Percentiles rank a stretch among this genome's conserved stretches.
Evolutionary conservation across 2,113 vertebrate species (phyloP).

Genomic region (Sinocyclocheilus rhinocerous): DNA sequence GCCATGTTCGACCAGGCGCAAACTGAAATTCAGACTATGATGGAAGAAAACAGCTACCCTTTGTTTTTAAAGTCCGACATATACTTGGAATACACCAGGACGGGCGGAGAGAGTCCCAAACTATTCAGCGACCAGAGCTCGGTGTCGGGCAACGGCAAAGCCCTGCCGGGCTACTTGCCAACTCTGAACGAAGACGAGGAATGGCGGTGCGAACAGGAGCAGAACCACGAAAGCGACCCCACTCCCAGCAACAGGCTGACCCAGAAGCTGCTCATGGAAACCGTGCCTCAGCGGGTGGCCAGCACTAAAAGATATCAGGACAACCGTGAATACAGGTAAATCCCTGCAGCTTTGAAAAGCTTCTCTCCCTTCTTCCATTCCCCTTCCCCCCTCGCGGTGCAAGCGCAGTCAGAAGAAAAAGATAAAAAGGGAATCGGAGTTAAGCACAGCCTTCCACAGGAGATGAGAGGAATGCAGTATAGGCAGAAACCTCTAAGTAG

Average conservation of each 20-base stretch:
- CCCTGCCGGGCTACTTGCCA: conserved; percentile 84
- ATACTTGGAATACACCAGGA: conserved; percentile 93
- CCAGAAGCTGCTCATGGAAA: conserved; percentile 89
- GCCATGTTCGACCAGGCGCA: conserved; percentile 99
- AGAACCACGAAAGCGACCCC: conserved; percentile 73
- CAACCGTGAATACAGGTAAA: conserved; percentile 90
- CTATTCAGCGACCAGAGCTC: conserved; percentile 85
- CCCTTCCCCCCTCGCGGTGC: conserved; percentile 24
- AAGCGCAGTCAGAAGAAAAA: conserved; percentile 53
- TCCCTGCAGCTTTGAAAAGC: conserved; percentile 52
- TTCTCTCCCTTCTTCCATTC: conserved; percentile 39
- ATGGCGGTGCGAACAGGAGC: conserved; percentile 83
- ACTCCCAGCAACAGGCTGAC: conserved; percentile 79
- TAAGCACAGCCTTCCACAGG: conserved; percentile 56
- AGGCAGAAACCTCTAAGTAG: conserved; percentile 60
- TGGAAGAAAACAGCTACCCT: conserved; percentile 96
- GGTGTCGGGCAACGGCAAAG: conserved; percentile 83
- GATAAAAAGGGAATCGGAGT: conserved; percentile 63
- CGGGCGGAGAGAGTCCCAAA: conserved; percentile 93
- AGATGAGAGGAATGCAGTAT: conserved; percentile 62
- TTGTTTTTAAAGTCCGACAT: conserved; percentile 96
- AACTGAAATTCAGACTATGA: conserved; percentile 91
- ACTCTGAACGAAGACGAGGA: conserved; percentile 91
- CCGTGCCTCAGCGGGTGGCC: conserved; percentile 76
- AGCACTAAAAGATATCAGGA: conserved; percentile 82